Evolutionary conservation across 2,888 invertebrate genomes (phyloP).

Genomic region (Frankliniella fusca): DNA sequence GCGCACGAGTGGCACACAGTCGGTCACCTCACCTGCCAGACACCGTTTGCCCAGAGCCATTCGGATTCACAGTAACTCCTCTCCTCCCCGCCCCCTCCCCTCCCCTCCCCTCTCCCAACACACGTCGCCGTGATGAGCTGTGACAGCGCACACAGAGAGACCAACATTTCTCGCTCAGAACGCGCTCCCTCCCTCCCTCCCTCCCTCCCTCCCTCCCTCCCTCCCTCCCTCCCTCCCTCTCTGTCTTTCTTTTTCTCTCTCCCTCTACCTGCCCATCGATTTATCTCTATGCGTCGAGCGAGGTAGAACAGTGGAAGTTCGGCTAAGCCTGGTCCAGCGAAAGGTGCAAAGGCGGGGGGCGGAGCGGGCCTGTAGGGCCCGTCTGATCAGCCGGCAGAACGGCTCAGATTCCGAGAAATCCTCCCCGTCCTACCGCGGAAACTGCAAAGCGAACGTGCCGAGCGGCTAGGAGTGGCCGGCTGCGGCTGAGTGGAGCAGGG

Average conservation of each 20-base stretch:
- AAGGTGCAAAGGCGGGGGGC: background rate
- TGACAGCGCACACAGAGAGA: too few species aligned
- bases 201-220: background rate
- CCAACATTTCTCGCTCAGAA: too few species aligned
- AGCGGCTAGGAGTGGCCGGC: too few species aligned
- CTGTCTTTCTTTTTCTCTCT: background rate
- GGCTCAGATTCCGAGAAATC: background rate
- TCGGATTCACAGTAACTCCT: background rate
- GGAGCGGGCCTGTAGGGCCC: background rate
- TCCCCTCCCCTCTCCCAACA: background rate
- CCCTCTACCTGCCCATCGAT: background rate
- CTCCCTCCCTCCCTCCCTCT: background rate
- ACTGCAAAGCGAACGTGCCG: too few species aligned
- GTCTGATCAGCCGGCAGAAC: background rate
- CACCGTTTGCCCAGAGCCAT: background rate
- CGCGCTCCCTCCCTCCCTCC: background rate
- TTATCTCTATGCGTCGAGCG: background rate
- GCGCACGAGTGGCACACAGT: too few species aligned
- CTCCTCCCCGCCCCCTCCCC: background rate
- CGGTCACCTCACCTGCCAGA: too few species aligned
- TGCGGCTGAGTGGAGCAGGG: too few species aligned
- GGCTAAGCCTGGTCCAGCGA: too few species aligned
- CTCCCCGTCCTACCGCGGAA: too few species aligned
- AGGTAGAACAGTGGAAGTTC: background rate
- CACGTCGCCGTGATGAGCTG: too few species aligned